Evolutionary conservation across 2,113 vertebrate species (phyloP).

Genomic region (Anarhynchus alexandrinus): DNA sequence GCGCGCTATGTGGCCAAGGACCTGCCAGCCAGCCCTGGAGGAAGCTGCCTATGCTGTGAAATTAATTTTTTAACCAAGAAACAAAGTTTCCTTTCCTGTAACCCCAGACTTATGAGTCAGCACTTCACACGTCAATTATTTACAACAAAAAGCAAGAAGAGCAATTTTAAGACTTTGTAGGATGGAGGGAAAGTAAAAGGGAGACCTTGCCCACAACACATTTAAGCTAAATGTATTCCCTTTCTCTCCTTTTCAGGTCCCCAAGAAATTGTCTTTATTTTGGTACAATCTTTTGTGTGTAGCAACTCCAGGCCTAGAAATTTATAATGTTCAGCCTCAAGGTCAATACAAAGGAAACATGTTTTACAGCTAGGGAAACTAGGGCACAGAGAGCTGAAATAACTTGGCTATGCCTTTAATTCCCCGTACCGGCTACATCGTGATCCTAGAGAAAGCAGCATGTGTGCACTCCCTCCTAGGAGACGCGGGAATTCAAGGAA

Average conservation of each 20-base stretch:
- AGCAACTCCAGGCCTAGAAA: background rate
- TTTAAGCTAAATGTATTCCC: background rate
- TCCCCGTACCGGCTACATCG: background rate
- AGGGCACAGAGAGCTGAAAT: background rate
- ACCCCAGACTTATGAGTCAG: constrained; percentile 70
- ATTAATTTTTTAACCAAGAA: constrained; percentile 71
- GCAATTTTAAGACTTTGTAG: constrained; percentile 11
- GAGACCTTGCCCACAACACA: background rate
- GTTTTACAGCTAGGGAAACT: background rate
- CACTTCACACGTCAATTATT: constrained; percentile 69
- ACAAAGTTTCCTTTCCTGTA: constrained; percentile 73
- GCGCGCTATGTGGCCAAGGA: background rate
- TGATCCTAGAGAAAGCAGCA: background rate
- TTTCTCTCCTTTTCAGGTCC: background rate
- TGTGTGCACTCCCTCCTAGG: background rate
- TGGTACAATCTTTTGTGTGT: background rate
- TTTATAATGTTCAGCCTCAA: background rate
- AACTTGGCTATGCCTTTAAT: background rate
- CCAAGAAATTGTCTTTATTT: background rate
- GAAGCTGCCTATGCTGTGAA: background rate
- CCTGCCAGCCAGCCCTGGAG: background rate
- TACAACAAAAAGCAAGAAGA: constrained; percentile 52
- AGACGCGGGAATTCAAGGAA: background rate
- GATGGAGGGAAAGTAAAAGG: background rate
- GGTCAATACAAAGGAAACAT: background rate